Base-by-base conservation (phyloP, 2,113 vertebrate genomes). In the Phaethornis superciliosus region DNA sequence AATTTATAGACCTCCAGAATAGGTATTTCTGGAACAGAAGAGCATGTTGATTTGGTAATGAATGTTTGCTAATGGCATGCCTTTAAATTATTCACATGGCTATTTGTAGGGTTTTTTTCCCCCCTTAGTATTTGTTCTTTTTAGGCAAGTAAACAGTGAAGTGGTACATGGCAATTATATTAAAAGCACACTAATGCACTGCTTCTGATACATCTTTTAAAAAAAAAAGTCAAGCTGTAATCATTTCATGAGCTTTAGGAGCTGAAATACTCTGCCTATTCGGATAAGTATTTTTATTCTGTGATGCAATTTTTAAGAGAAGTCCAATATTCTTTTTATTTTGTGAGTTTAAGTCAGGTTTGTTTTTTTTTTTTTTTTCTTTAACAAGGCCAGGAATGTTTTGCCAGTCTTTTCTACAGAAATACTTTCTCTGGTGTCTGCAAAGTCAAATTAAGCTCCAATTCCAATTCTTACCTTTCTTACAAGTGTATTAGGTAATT, bases 401-500 rank as follows among this genome's bases (percentile, higher is more conserved):
- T 49, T 63, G 19, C 16, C 9, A 2, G 0, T 85, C 15, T 27
- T 44, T 47, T 26, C 47, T 32, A 67, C 16, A 85, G 58, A 58
- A 88, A 32, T 11, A 37, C 13, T 9, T 69, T 67, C 46, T 71
- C 26, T 33, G 12, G 20, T 35, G 15, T 47, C 44, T 74, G 37
- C 27, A 49, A 26, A 54, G 33, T 52, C 49, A 79, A 49, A 37
- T 68, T 17, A 58, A 62, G 30, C 18, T 44, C 26, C 1, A 0
- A 0, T 72, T 32, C 59, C 49, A 64, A 9, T 46, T 69, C 91
- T 88, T 94, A 98, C 99, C 98, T 99, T 99, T 97, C 98, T 98
- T 62, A 99, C 89, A 88, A 99, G 97, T 13, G 99, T 99, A 95
- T 99, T 99, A 1, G 99, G 98, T 88, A 99, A 97, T 83, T 99